Conservation (phyloP, 1,140 invertebrate species). For the Liolophura sinensis region DNA sequence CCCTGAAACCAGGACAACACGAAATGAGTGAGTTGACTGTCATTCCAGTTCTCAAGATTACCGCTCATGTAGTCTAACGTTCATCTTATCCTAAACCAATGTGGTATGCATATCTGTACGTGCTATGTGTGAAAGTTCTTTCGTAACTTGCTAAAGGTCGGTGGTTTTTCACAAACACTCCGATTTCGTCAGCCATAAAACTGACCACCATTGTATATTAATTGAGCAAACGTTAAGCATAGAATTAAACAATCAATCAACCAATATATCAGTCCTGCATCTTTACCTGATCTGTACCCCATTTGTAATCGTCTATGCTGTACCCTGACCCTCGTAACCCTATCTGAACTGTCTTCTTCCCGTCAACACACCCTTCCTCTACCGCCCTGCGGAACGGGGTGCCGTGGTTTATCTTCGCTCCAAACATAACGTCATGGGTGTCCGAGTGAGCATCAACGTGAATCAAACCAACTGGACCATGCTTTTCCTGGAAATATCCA, state of each 20-base stretch:
- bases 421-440: conserved; percentile 22
- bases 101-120: no score
- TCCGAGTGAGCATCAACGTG: conserved; percentile 38
- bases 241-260: no score
- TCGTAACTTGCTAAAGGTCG: no score
- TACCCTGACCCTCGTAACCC: conserved; percentile 34
- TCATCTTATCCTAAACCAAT: no score
- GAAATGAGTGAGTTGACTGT: background rate
- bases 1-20: conserved; percentile 12
- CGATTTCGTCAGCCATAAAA: no score
- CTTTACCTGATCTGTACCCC: conserved; percentile 16
- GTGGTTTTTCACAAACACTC: no score
- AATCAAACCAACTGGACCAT: conserved; percentile 34
- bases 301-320: conserved; percentile 24
- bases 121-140: no score
- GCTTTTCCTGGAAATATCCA: conserved; percentile 22
- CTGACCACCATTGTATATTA: no score
- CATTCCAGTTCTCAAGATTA: no score
- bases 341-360: conserved; percentile 36
- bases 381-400: conserved; percentile 38
- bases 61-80: no score
- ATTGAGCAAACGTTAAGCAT: no score
- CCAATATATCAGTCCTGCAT: no score
- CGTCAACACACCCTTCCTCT: conserved; percentile 40
- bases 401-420: conserved; percentile 32